Percentiles rank a stretch among this genome's conserved stretches.
Evolutionary conservation across 2,113 vertebrate genomes (phyloP).

Genomic region (Notothenia rossii): DNA sequence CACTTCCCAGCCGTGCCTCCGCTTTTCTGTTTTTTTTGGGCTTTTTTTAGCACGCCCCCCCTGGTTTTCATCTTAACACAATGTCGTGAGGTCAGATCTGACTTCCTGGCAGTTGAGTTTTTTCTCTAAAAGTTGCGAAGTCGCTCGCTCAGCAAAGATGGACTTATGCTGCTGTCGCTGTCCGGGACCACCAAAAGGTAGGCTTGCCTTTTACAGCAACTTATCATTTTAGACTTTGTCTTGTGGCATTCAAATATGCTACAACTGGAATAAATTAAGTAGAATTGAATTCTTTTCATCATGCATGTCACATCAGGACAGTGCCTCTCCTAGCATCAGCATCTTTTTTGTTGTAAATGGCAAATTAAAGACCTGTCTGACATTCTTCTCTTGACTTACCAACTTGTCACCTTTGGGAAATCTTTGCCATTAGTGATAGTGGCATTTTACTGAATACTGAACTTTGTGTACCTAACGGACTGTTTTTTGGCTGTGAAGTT

Average conservation of each 20-base stretch:
- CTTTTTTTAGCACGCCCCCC: conserved; percentile 75
- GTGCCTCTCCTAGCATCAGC: conserved; percentile 27
- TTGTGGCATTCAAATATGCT: conserved; percentile 10
- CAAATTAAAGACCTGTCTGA: neutral
- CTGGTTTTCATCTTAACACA: conserved; percentile 75
- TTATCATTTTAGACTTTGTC: neutral
- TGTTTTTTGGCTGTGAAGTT: neutral
- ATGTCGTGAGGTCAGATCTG: conserved; percentile 80
- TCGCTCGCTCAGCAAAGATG: conserved; percentile 70
- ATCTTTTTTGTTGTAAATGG: neutral
- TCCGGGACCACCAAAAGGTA: conserved; percentile 62
- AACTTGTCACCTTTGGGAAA: neutral
- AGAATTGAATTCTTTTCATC: neutral
- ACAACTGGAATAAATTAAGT: neutral
- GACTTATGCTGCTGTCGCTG: conserved; percentile 83
- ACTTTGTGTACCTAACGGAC: neutral
- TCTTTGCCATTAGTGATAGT: neutral
- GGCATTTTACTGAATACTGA: neutral
- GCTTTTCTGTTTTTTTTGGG: conserved; percentile 25
- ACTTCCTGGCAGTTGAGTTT: conserved; percentile 68
- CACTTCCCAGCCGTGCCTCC: conserved; percentile 60
- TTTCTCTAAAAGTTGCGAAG: conserved; percentile 73
- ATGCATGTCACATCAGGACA: conserved; percentile 30
- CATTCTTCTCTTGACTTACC: conserved; percentile 14
- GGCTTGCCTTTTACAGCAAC: conserved; percentile 30